Evolutionary conservation across 2,888 invertebrate species (phyloP).

Genomic region (Vandiemenella viatica): DNA sequence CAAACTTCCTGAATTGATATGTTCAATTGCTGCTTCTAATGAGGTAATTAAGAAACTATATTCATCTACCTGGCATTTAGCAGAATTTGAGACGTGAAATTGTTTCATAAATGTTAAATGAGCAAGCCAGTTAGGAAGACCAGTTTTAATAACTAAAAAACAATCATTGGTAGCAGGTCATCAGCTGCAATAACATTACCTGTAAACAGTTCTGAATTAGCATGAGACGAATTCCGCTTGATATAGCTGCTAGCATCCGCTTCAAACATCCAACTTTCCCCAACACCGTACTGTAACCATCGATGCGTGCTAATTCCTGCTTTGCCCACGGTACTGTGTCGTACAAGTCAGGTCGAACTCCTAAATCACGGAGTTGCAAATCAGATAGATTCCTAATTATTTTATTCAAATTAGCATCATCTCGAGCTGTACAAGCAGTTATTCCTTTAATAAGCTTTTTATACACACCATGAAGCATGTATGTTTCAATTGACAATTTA

Average conservation of each 20-base stretch:
- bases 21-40: slow-evolving; percentile 67
- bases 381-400: slow-evolving; percentile 59
- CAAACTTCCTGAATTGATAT: slow-evolving; percentile 45
- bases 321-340: slow-evolving; percentile 53
- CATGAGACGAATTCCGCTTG: slow-evolving; percentile 13
- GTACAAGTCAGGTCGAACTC: slow-evolving; percentile 47
- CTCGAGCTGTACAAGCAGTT: slow-evolving; percentile 45
- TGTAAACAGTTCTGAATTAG: slow-evolving; percentile 12
- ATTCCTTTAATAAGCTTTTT: slow-evolving; percentile 51
- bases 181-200: slow-evolving; percentile 39
- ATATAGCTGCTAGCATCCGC: slow-evolving; percentile 44
- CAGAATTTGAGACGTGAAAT: slow-evolving; percentile 50
- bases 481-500: slow-evolving; percentile 57
- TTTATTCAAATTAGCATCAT: slow-evolving; percentile 64
- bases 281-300: slow-evolving; percentile 53
- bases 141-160: slow-evolving; percentile 63
- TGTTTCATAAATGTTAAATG: slow-evolving; percentile 63
- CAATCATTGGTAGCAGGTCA: slow-evolving; percentile 61
- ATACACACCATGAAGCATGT: slow-evolving; percentile 59
- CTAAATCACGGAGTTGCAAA: slow-evolving; percentile 53
- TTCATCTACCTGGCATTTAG: slow-evolving; percentile 47
- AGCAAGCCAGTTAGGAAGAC: slow-evolving; percentile 66
- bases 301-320: slow-evolving; percentile 54
- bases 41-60: slow-evolving; percentile 58
- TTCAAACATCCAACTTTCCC: slow-evolving; percentile 64